Conservation (phyloP, 2,797 vertebrate species). For the Carduelis carduelis region DNA sequence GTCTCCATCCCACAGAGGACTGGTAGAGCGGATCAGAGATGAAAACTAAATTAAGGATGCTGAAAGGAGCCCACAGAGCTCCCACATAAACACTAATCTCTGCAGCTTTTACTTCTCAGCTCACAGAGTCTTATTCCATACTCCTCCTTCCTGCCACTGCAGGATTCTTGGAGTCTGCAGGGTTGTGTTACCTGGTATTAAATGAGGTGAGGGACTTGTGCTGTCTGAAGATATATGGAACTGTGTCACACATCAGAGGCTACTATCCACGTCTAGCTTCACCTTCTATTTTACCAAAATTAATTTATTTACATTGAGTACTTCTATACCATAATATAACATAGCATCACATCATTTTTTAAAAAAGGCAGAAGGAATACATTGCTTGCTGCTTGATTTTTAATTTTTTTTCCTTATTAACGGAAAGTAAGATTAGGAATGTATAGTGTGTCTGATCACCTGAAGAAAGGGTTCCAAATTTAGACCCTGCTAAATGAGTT, state of each 20-base stretch:
- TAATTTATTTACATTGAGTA: not conserved
- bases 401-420: not conserved
- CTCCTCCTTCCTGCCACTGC: not conserved
- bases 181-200: not conserved
- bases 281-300: not conserved
- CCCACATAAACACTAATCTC: not conserved
- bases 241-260: not conserved
- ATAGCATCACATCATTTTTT: not conserved
- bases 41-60: not conserved
- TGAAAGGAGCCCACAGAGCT: not conserved
- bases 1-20: not conserved
- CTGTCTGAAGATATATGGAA: not conserved
- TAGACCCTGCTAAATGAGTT: constrained; percentile 15
- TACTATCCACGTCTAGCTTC: not conserved
- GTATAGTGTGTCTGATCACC: not conserved
- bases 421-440: not conserved
- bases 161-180: not conserved
- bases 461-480: constrained; percentile 11
- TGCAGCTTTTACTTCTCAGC: not conserved
- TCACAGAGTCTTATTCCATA: not conserved
- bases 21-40: not conserved
- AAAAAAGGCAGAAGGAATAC: not conserved
- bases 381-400: not conserved
- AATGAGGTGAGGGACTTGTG: not conserved
- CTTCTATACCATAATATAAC: not conserved